Conservation (phyloP, 1,140 invertebrate genomes). For the Teleopsis dalmanni region DNA sequence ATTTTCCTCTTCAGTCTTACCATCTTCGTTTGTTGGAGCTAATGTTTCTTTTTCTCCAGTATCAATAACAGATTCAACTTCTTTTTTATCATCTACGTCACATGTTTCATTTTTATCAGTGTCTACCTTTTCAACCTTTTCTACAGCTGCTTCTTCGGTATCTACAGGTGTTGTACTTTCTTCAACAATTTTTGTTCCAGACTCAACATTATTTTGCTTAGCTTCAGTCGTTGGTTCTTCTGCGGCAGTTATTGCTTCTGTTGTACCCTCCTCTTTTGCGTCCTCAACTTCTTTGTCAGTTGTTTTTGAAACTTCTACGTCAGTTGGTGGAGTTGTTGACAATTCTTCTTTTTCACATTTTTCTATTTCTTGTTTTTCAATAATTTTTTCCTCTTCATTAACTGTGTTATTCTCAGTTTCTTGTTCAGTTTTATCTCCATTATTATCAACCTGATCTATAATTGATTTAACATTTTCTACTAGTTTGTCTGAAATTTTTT, state of each 20-base stretch:
- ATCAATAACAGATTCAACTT: conserved; percentile 1
- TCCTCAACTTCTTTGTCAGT: conserved; percentile 1
- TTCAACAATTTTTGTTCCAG: not conserved
- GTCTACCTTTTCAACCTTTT: conserved; percentile 8
- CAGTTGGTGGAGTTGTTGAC: not conserved
- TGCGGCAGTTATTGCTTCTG: not conserved
- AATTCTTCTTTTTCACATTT: not conserved
- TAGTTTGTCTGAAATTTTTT: not conserved
- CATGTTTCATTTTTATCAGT: not conserved
- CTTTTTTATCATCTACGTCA: not conserved
- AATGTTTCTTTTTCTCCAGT: conserved; percentile 1
- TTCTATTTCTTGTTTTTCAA: not conserved
- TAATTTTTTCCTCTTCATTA: not conserved
- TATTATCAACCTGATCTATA: not conserved
- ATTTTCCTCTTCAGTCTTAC: not conserved
- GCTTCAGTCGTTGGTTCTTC: not conserved
- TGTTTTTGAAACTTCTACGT: not conserved
- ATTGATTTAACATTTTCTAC: too few relatives aligned
- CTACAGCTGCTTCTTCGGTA: not conserved
- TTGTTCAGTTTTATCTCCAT: not conserved
- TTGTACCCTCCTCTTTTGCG: conserved; percentile 4
- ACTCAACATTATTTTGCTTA: too few relatives aligned
- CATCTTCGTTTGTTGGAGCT: not conserved
- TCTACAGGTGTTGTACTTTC: not conserved
- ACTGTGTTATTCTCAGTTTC: conserved; percentile 2